Base-by-base conservation (phyloP, 2,113 vertebrate genomes). In the Lepisosteus oculatus region DNA sequence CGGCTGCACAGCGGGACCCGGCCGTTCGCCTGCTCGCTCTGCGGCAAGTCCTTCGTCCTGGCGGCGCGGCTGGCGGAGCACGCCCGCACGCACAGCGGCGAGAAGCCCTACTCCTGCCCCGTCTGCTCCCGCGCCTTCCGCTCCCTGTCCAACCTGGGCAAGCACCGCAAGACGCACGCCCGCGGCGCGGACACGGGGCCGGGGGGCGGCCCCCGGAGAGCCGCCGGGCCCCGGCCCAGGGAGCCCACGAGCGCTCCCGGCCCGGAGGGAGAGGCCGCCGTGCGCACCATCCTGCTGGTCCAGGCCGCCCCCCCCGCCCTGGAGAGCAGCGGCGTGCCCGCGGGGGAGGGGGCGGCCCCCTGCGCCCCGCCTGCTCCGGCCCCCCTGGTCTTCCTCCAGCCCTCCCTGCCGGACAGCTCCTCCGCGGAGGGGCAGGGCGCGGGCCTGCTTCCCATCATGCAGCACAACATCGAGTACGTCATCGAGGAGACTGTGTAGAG, bases 11-110 rank as follows among this genome's bases (percentile, higher is more conserved):
- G 85, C 0, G 91, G 90, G 0, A 72, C 85, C 81, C 85, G 90
- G 0, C 91, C 91, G 0, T 93, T 93, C 77, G 87, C 85, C 68
- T 93, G 91, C 85, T 91, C 90, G 91, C 88, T 93, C 44, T 93
- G 91, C 2, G 91, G 90, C 4, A 90, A 90, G 81, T 91, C 87
- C 69, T 93, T 93, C 81, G 90, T 88, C 2, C 90, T 93, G 12
- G 90, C 91, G 0, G 90, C 90, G 5, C 85, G 91, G 3, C 87
- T 93, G 68, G 91, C 90, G 0, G 91, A 93, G 74, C 91, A 93
- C 8, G 90, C 90, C 9, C 90, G 91, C 51, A 91, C 89, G 54
- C 91, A 93, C 86, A 93, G 90, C 2, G 91, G 91, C 0, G 91
- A 93, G 80, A 90, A 90, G 72, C 91, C 91, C 0, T 92, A 91